These are phyloP conservation scores for Elysia crispata DNA, from an alignment of 2,888 invertebrate species.

Conservation along the genomic window DNA sequence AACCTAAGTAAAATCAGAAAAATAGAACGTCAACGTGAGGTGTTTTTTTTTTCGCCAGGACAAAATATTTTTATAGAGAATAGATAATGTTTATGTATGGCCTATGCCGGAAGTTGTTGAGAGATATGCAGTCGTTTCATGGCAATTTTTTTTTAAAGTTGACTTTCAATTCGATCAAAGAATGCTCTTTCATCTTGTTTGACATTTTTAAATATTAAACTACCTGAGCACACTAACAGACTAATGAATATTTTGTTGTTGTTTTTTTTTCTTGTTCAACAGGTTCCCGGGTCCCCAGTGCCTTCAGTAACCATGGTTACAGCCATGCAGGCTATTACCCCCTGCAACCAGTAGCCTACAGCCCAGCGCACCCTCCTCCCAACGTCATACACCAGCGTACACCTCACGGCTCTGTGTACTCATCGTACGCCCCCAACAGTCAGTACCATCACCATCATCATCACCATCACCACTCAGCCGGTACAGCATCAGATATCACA, in stretches of 20 bases:
- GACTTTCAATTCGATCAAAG: no score
- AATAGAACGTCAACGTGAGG: no score
- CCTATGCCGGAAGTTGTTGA: no score
- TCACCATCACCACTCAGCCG: conserved; percentile 43
- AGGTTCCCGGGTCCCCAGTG: conserved; percentile 54
- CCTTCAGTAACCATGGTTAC: conserved; percentile 63
- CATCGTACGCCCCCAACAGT: conserved; percentile 62
- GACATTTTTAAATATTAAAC: no score
- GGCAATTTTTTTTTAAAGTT: no score
- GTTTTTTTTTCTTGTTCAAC: conserved; percentile 17
- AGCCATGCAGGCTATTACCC: conserved; percentile 73
- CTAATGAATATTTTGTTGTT: not conserved
- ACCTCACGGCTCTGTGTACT: conserved; percentile 60
- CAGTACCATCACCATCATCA: not conserved
- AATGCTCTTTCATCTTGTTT: no score
- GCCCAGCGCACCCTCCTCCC: not conserved
- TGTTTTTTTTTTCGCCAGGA: no score
- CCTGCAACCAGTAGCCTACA: conserved; percentile 66
- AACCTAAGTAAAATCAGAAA: no score
- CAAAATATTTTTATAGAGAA: no score
- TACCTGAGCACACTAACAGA: not conserved
- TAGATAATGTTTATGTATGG: no score
- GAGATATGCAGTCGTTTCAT: no score
- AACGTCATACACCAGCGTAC: conserved; percentile 53
- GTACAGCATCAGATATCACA: conserved; percentile 54